Base-by-base conservation (phyloP, 2,888 invertebrate species). In the Drosophila lacicola region DNA sequence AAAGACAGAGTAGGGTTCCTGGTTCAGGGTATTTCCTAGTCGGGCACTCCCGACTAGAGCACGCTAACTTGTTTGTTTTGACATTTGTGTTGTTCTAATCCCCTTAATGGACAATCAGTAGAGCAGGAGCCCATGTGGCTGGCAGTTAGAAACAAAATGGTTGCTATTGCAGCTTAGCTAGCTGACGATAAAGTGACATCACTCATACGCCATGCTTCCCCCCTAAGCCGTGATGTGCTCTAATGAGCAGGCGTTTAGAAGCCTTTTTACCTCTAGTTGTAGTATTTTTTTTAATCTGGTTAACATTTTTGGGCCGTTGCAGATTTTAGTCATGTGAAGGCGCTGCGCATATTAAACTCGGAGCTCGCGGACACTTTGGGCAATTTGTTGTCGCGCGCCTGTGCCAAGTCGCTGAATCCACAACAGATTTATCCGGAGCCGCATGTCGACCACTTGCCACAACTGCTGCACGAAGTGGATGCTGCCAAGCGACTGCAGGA, bases 331-430 rank as follows among this genome's bases (percentile, higher is more conserved):
- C 95, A 96, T 75, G 93, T 93, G 5, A 96, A 97, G 91, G 94
- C 97, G 53, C 91, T 95, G 39, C 94, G 96, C 80, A 94, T 96
- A 58, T 93, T 97, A 19, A 99, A 99, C 93, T 94, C 96, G 0
- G 98, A 99, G 91, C 93, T 99, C 63, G 98, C 98, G 3, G 97
- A 98, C 92, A 97, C 97, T 0, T 92, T 98, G 17, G 99, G 98
- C 25, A 99, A 99, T 94, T 94, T 99, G 55, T 93, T 97, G 67
- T 96, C 95, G 60, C 95, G 99, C 17, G 96, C 96, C 89, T 95
- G 96, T 74, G 96, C 96, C 17, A 93, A 93, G 68, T 93, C 95
- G 4, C 93, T 99, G 57, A 99, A 99, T 94, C 96, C 96, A n/a
- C 92, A 93, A 10, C 95, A 95, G 88, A 94, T 95, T 89, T 95